Evolutionary conservation across 2,113 vertebrate genomes (phyloP).

Genomic region (Eulacestoma nigropectus): DNA sequence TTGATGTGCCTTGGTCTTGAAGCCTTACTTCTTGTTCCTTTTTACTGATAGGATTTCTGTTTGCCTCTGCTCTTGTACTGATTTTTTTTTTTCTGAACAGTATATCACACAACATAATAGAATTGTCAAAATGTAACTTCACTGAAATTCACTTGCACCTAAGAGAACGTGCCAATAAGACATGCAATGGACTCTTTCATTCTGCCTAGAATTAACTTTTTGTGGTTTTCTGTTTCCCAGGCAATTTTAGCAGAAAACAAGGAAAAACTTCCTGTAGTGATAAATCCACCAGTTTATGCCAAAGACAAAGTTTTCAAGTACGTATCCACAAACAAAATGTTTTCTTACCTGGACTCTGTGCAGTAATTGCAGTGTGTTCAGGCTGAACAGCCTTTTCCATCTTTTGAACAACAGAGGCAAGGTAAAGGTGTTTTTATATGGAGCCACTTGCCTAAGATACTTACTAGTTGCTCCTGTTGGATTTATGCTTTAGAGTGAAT

Average conservation of each 20-base stretch:
- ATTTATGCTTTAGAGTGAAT: background rate
- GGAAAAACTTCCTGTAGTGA: constrained; percentile 78
- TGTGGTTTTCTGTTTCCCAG: constrained; percentile 52
- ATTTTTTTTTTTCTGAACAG: background rate
- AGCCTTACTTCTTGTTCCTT: background rate
- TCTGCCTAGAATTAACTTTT: background rate
- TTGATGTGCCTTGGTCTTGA: background rate
- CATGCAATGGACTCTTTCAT: background rate
- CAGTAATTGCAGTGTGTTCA: background rate
- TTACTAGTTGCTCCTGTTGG: background rate
- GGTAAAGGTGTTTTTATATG: background rate
- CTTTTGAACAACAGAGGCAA: background rate
- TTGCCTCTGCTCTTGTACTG: background rate
- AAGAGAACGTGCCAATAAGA: accelerated
- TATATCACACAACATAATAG: background rate
- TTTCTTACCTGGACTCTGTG: background rate
- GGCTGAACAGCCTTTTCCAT: background rate
- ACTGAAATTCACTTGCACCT: background rate
- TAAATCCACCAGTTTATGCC: constrained; percentile 59
- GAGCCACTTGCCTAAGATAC: background rate
- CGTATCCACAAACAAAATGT: constrained; percentile 10
- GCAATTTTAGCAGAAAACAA: constrained; percentile 83
- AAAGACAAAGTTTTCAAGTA: constrained; percentile 85
- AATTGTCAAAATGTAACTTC: background rate
- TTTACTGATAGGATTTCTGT: background rate